A percentile compares a stretch with the other conserved stretches of the same genome.
These are phyloP conservation scores for Magallana angulata DNA, from an alignment of 1,140 invertebrate species.

Conservation along the genomic window DNA sequence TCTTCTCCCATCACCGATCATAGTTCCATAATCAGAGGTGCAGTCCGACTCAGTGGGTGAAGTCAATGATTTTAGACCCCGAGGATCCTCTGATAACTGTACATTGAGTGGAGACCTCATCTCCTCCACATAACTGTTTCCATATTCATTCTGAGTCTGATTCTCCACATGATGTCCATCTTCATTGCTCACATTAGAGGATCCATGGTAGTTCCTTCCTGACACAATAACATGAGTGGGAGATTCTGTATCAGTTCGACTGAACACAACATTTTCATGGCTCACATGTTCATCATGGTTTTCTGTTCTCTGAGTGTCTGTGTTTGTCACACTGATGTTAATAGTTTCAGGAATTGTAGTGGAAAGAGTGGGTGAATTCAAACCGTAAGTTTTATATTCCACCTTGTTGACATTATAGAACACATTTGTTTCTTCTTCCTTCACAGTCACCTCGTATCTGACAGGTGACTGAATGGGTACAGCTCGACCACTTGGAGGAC, in stretches of 20 bases:
- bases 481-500: conserved; percentile 11
- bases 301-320: conserved; percentile 57
- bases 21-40: conserved; percentile 68
- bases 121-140: conserved; percentile 55
- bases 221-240: conserved; percentile 54
- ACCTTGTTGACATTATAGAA: conserved; percentile 72
- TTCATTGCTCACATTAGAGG: not conserved
- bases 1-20: conserved; percentile 61
- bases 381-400: conserved; percentile 70
- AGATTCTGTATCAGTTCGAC: conserved; percentile 33
- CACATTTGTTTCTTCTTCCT: conserved; percentile 70
- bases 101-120: not conserved
- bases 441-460: conserved; percentile 69
- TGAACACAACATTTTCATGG: conserved; percentile 56
- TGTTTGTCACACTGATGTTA: conserved; percentile 68
- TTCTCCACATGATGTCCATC: not conserved
- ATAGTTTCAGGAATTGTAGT: conserved; percentile 67
- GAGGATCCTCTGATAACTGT: conserved; percentile 15
- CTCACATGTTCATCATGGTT: conserved; percentile 57
- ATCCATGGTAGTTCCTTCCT: conserved; percentile 47
- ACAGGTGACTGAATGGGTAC: conserved; percentile 47
- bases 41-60: conserved; percentile 61
- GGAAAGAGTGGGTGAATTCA: conserved; percentile 52
- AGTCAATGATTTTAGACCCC: not conserved
- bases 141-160: conserved; percentile 10